A percentile compares a stretch with the other conserved stretches of the same genome.
These are phyloP conservation scores for Pantherophis vulpinus DNA, from an alignment of 2,797 vertebrate genomes.

Conservation along the genomic window DNA sequence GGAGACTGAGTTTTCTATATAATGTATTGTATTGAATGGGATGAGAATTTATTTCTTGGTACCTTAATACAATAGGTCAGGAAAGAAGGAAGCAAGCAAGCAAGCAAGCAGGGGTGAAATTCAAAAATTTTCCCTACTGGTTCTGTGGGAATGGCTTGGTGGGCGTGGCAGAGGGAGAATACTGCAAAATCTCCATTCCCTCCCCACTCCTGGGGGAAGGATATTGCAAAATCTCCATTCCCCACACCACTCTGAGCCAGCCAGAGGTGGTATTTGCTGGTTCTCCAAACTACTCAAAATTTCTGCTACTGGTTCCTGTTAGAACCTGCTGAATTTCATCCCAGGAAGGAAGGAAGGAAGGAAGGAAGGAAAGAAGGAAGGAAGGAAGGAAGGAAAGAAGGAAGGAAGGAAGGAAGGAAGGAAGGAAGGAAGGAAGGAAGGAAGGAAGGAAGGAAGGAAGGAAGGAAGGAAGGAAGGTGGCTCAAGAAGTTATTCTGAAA, in stretches of 20 bases:
- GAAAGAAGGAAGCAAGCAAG: neutral
- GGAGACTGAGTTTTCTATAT: neutral
- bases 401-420: neutral
- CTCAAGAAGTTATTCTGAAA: constrained; percentile 6
- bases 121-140: too few species aligned
- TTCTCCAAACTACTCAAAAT: too few species aligned
- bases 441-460: neutral
- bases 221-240: too few species aligned
- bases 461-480: neutral
- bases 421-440: too few species aligned
- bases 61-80: neutral
- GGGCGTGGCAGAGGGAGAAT: too few species aligned
- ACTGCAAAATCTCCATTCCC: too few species aligned
- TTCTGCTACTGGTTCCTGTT: too few species aligned
- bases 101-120: neutral
- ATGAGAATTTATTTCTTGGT: constrained; percentile 3
- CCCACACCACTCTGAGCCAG: too few species aligned
- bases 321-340: too few species aligned
- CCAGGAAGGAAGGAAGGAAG: neutral
- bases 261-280: too few species aligned
- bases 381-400: neutral
- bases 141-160: too few species aligned
- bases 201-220: too few species aligned
- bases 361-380: constrained; percentile 4
- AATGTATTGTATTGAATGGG: neutral